A percentile compares a stretch with the other conserved stretches of the same genome.
These are phyloP conservation scores for Sphaerophoria rueppellii DNA, from an alignment of 2,888 invertebrate genomes.

Conservation along the genomic window DNA sequence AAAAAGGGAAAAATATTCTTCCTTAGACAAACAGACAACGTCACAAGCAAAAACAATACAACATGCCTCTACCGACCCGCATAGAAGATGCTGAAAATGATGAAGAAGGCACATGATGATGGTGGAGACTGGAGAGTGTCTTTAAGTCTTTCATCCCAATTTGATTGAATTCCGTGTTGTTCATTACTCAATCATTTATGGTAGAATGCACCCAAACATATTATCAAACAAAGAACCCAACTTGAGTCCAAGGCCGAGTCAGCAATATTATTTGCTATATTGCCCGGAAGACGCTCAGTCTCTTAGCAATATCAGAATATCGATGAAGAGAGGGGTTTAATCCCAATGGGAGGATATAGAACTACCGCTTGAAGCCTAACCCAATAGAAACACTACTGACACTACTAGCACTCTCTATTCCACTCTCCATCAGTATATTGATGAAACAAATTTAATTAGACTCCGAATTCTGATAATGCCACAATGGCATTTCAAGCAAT, in stretches of 20 bases:
- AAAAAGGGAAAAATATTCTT: neutral
- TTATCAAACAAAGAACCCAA: neutral
- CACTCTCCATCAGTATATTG: constrained; percentile 32
- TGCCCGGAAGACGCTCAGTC: constrained; percentile 28
- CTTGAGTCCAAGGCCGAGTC: constrained; percentile 20
- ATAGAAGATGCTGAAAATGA: neutral
- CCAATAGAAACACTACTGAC: neutral
- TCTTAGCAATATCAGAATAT: neutral
- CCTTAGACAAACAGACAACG: neutral
- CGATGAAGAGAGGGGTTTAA: neutral
- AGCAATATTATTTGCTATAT: constrained; percentile 36
- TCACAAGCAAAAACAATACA: constrained; percentile 13
- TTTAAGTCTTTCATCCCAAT: constrained; percentile 22
- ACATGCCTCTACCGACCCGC: neutral
- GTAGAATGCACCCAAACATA: constrained; percentile 49
- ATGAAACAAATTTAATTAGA: constrained; percentile 63
- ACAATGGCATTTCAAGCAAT: constrained; percentile 46
- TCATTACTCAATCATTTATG: constrained; percentile 69
- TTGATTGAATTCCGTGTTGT: constrained; percentile 41
- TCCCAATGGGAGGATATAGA: neutral
- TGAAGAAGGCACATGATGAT: neutral
- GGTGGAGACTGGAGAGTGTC: neutral
- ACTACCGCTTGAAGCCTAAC: too few relatives aligned
- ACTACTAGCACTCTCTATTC: neutral
- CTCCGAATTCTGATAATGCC: constrained; percentile 33